Evolutionary conservation across 2,113 vertebrate genomes (phyloP), one percentile per base, ranked within the genome.

Genomic region (Cololabis saira): DNA sequence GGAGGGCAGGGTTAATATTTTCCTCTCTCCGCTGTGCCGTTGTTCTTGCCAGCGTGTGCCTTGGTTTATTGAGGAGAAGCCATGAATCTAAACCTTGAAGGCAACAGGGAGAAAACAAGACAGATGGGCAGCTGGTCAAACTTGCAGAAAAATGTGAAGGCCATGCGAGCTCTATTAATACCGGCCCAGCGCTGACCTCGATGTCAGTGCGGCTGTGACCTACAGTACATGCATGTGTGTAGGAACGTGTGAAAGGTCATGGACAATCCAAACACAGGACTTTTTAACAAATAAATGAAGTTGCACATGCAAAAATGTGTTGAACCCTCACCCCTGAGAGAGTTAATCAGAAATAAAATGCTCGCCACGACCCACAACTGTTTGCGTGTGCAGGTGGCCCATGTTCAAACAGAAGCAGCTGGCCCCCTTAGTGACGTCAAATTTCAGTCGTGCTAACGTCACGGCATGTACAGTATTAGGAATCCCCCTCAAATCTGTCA

Each of bases 131-230:
- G 33, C 33, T 37, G 5, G 18, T 6, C 27, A n/a, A 58, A 24
- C 3, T 58, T 14, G 54, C 37, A 58, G 48, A 56, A 53, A 49
- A 83, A 70, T 54, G 51, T 51, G 41, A 41, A 67, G 44, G 54
- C 66, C 60, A 49, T 61, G 53, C 60, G 24, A 62, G 42, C 53
- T 80, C 76, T 89, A 85, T 90, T 84, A 80, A 86, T 86, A 84
- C 9, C 58, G 13, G 43, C 40, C 24, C 61, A 65, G 81, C 81
- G 74, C 43, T 74, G 80, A 76, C 49, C 74, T 76, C 71, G 43
- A 61, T 72, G 59, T 22, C 16, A 19, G 44, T 51, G 13, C 44
- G 47, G 33, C 24, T 15, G 42, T 71, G 70, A 21, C 67, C 75
- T 48, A 5, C n/a, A n/a, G n/a, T n/a, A 81, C 21, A 67, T 75